Conservation (phyloP, 1,140 invertebrate genomes). For the Conus betulinus region DNA sequence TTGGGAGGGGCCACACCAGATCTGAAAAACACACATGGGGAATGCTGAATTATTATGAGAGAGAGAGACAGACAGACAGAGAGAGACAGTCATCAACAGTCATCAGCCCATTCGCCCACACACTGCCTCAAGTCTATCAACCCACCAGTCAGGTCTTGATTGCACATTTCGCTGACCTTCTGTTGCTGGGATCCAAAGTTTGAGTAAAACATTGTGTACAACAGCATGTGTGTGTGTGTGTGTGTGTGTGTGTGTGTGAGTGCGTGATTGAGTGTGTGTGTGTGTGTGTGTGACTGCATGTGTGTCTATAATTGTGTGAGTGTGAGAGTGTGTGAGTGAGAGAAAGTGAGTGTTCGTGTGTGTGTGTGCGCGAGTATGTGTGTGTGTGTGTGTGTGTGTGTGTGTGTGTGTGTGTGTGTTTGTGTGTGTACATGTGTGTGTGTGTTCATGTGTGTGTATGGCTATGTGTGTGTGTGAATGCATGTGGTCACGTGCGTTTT, state of each 20-base stretch:
- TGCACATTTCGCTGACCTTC: no score
- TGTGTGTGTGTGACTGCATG: background rate
- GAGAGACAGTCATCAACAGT: no score
- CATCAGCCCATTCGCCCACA: no score
- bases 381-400: constrained; percentile 1
- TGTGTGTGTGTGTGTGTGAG: no score
- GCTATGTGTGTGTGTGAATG: no score
- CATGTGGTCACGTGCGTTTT: no score
- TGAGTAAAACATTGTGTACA: background rate
- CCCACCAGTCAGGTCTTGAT: no score
- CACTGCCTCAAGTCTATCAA: no score
- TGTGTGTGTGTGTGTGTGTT: background rate
- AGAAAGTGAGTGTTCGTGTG: background rate
- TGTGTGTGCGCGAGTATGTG: background rate
- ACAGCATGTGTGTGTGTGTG: background rate
- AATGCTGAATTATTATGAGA: background rate
- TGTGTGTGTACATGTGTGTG: background rate
- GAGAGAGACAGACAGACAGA: background rate
- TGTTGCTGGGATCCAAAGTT: no score
- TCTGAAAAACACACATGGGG: background rate
- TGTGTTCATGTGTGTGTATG: background rate
- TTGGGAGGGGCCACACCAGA: background rate
- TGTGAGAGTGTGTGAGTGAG: background rate
- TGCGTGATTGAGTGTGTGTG: background rate
- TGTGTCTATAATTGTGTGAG: no score